Evolutionary conservation across 2,113 vertebrate genomes (phyloP).

Genomic region (Plecturocebus donacophilus): DNA sequence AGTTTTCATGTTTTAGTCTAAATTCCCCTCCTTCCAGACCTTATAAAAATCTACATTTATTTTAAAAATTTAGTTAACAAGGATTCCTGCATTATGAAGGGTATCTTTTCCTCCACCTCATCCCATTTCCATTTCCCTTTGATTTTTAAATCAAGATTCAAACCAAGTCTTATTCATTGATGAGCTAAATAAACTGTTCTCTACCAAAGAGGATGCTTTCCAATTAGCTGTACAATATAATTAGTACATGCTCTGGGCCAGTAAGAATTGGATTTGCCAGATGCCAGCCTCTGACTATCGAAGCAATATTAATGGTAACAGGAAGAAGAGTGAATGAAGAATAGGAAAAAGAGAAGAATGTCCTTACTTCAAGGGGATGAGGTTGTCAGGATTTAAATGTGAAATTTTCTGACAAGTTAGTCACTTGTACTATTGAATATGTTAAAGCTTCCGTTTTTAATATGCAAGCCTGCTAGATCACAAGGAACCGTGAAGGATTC

Average conservation of each 20-base stretch:
- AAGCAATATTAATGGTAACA: constrained; percentile 13
- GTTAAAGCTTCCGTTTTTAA: constrained; percentile 47
- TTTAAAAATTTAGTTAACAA: constrained; percentile 21
- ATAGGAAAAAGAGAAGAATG: background rate
- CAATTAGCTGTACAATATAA: constrained; percentile 74
- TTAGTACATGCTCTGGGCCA: constrained; percentile 62
- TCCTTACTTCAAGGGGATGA: background rate
- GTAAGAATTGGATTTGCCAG: constrained; percentile 71
- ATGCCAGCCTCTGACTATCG: constrained; percentile 63
- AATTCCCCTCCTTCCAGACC: background rate
- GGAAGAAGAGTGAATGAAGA: background rate
- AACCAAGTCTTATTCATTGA: constrained; percentile 62
- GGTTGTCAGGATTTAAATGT: background rate
- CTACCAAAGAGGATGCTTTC: constrained; percentile 63
- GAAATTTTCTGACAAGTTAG: constrained; percentile 42
- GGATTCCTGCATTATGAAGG: background rate
- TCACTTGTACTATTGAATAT: constrained; percentile 34
- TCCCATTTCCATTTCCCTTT: constrained; percentile 41
- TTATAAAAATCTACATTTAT: constrained; percentile 34
- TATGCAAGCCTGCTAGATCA: background rate
- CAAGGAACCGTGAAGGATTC: constrained; percentile 36
- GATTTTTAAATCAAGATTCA: constrained; percentile 71
- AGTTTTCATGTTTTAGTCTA: background rate
- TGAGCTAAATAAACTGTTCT: constrained; percentile 71
- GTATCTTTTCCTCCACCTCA: background rate